Evolutionary conservation across 1,140 invertebrate genomes (phyloP), one percentile per base, ranked within the genome.

Genomic region (Atta colombica): DNA sequence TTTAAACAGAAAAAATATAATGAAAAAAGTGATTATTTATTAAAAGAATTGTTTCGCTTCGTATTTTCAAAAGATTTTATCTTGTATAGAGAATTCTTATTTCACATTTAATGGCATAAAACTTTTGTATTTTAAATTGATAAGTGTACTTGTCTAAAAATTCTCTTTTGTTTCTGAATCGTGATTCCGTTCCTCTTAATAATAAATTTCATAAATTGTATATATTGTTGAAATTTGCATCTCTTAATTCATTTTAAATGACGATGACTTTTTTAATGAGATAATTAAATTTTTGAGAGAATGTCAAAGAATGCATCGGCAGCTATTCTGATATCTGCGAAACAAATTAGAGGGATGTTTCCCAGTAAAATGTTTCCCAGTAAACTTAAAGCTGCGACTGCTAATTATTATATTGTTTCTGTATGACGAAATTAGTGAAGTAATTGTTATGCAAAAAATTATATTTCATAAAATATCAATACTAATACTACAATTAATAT

Each of bases 141-240:
- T 35, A 72, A 60, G 18, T 28, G 14, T 35, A 25, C 35, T 55
- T 81, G 39, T 31, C 6, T 35, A 18, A 28, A 72, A 61, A 74
- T 82, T 82, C 10, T 16, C 12, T 74, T 82, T 81, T 16, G 35
- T 16, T 72, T 81, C 3, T 39, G 12, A 25, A 5, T 71, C 16
- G 21, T 45, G 12, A 28, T 81, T 39, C 18, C 12, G 7, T 69
- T 25, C 21, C 0, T 60, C 53, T 60, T 21, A 72, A 21, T 1
- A 12, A 81, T 72, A 71, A 81, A 60, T 81, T 45, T 58, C 35
- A 28, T 2, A 51, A 14, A 6, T 0, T 35, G 18, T 45, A 18
- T n/a, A 7, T 72, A 61, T 51, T 60, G 21, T 69, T 80, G 16
- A 5, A 25, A 25, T 60, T 58, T 18, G 39, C 16, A 39, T 18